Percentiles rank a stretch among this genome's conserved stretches.
Evolutionary conservation across 2,888 invertebrate species (phyloP).

Genomic region (Torymus tubicola): DNA sequence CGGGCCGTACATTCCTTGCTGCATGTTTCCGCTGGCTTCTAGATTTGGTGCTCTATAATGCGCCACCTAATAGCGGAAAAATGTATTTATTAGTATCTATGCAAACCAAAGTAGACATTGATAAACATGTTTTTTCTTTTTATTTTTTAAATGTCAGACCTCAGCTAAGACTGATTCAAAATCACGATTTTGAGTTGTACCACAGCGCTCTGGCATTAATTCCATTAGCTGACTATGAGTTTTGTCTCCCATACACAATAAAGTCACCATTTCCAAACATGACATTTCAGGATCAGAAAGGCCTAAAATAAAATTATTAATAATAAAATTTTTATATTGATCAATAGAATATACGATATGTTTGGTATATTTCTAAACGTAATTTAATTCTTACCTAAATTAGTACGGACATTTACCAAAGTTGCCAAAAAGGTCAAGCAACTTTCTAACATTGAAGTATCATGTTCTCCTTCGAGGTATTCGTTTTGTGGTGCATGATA

Average conservation of each 20-base stretch:
- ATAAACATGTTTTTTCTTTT: neutral
- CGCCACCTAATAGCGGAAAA: slow-evolving; percentile 80
- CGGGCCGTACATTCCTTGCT: slow-evolving; percentile 92
- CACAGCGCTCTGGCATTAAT: slow-evolving; percentile 96
- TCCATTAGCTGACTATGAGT: slow-evolving; percentile 97
- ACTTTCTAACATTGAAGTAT: slow-evolving; percentile 94
- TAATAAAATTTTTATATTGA: no score
- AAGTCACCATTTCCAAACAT: slow-evolving; percentile 93
- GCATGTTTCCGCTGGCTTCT: slow-evolving; percentile 85
- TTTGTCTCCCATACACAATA: slow-evolving; percentile 95
- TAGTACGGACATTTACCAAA: slow-evolving; percentile 90
- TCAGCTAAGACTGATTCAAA: slow-evolving; percentile 91
- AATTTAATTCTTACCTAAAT: slow-evolving; percentile 81
- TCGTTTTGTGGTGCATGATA: slow-evolving; percentile 81
- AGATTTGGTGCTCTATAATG: slow-evolving; percentile 93
- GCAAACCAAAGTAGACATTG: neutral
- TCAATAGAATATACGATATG: no score
- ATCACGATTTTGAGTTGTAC: slow-evolving; percentile 92
- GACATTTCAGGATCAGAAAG: slow-evolving; percentile 82
- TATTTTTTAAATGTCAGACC: slow-evolving; percentile 73
- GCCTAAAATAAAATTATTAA: slow-evolving; percentile 72
- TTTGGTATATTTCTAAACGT: neutral
- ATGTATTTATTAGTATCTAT: slow-evolving; percentile 27
- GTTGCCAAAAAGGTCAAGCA: slow-evolving; percentile 94
- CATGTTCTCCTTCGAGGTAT: slow-evolving; percentile 86